Percentiles rank a stretch among this genome's conserved stretches.
phyloP scores from a whole-genome alignment of 2,113 vertebrate genomes.

The Glaucidium brasilianum region DNA sequence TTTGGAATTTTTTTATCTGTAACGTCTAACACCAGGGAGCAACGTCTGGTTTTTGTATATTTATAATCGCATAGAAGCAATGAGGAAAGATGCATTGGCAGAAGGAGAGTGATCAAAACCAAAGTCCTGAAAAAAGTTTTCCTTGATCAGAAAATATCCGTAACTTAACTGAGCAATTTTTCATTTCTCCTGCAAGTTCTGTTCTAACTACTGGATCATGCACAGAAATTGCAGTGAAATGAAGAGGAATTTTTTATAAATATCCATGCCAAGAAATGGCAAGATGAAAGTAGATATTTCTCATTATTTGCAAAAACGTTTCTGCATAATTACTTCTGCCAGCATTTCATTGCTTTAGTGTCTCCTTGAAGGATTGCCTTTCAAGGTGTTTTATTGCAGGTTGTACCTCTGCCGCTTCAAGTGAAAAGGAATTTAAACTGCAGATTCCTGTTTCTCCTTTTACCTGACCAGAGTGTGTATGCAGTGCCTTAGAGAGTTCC shows the following conservation, averaged over 20 bases:
- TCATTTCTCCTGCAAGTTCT: neutral
- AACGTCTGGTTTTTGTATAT: neutral
- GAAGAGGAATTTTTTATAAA: neutral
- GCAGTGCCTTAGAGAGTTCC: neutral
- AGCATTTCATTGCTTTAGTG: neutral
- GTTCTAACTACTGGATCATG: neutral
- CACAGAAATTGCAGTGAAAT: neutral
- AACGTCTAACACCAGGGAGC: neutral
- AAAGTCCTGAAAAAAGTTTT: neutral
- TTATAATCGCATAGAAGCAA: neutral
- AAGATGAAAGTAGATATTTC: neutral
- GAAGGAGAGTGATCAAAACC: neutral
- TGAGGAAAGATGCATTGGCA: neutral
- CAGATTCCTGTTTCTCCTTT: neutral
- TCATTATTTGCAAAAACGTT: conserved; percentile 5
- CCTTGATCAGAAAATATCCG: neutral
- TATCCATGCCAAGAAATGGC: neutral
- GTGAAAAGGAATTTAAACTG: neutral
- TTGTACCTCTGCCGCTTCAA: neutral
- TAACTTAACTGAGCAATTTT: neutral
- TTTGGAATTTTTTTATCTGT: neutral
- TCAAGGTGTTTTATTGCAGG: neutral
- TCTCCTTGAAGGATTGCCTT: neutral
- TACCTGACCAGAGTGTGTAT: neutral
- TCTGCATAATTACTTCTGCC: conserved; percentile 11